Conservation (phyloP, 1,140 invertebrate genomes). For the Camponotus pennsylvanicus region DNA sequence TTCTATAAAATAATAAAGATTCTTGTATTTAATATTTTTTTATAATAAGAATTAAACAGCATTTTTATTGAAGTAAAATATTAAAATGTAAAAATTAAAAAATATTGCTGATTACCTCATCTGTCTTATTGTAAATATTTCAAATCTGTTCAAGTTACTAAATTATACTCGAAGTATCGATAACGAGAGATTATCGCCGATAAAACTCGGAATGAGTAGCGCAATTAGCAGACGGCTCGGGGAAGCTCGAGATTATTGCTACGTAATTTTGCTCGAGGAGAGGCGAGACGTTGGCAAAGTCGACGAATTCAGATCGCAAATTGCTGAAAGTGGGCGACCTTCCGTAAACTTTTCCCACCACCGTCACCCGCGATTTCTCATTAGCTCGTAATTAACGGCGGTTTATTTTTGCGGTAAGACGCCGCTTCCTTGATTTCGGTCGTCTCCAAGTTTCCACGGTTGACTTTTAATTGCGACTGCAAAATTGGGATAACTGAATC, state of each 20-base stretch:
- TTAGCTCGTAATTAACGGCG: slow-evolving; percentile 61
- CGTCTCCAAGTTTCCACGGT: slow-evolving; percentile 52
- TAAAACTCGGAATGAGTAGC: slow-evolving; percentile 38
- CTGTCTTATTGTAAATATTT: background rate
- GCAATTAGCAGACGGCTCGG: slow-evolving; percentile 44
- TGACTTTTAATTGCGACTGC: slow-evolving; percentile 54
- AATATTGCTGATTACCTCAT: background rate
- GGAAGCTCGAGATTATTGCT: slow-evolving; percentile 52
- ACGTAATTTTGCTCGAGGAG: slow-evolving; percentile 39
- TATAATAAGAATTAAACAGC: background rate
- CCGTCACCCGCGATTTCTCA: slow-evolving; percentile 34
- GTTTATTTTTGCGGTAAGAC: slow-evolving; percentile 62
- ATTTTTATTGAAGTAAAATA: background rate
- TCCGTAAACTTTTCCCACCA: slow-evolving; percentile 46
- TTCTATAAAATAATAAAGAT: background rate
- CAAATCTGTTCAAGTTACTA: background rate
- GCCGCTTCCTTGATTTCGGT: slow-evolving; percentile 53
- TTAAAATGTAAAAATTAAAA: background rate
- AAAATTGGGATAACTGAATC: slow-evolving; percentile 63
- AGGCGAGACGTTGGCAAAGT: slow-evolving; percentile 39
- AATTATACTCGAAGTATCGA: slow-evolving; percentile 37
- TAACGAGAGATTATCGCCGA: slow-evolving; percentile 53
- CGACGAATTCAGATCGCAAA: slow-evolving; percentile 59
- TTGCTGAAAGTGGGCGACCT: slow-evolving; percentile 55
- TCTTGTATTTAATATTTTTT: background rate